Conservation (phyloP, 2,797 vertebrate species). For the Falco columbarius region DNA sequence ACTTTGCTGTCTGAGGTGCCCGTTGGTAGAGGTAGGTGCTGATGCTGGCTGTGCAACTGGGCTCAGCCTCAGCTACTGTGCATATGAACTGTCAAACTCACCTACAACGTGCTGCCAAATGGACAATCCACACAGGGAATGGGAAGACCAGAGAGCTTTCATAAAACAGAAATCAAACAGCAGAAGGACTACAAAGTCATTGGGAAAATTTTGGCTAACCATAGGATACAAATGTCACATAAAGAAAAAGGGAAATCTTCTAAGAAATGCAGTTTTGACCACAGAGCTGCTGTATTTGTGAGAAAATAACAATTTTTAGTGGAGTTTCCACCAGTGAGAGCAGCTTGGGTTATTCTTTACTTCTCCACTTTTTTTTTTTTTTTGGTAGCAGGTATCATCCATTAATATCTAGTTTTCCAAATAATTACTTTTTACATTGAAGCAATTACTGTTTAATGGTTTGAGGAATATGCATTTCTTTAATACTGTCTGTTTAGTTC, state of each 20-base stretch:
- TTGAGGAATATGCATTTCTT: background rate
- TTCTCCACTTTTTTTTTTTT: background rate
- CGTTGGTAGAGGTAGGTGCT: background rate
- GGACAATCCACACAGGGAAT: rapidly evolving
- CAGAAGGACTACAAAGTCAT: background rate
- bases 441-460: background rate
- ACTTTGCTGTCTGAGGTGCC: rapidly evolving
- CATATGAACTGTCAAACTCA: rapidly evolving
- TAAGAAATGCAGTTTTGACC: background rate
- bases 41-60: rapidly evolving
- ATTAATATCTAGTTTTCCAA: background rate
- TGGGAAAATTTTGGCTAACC: background rate
- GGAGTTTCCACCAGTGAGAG: background rate
- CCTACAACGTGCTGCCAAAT: background rate
- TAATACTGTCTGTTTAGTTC: background rate
- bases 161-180: background rate
- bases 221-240: background rate
- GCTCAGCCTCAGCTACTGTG: background rate
- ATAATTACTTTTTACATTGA: background rate
- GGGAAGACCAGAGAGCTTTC: background rate
- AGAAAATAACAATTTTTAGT: background rate
- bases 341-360: background rate
- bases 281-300: rapidly evolving
- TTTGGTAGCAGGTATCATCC: background rate
- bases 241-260: background rate